Evolutionary conservation across 2,888 invertebrate species (phyloP).

Genomic region (Orthosia gracilis): DNA sequence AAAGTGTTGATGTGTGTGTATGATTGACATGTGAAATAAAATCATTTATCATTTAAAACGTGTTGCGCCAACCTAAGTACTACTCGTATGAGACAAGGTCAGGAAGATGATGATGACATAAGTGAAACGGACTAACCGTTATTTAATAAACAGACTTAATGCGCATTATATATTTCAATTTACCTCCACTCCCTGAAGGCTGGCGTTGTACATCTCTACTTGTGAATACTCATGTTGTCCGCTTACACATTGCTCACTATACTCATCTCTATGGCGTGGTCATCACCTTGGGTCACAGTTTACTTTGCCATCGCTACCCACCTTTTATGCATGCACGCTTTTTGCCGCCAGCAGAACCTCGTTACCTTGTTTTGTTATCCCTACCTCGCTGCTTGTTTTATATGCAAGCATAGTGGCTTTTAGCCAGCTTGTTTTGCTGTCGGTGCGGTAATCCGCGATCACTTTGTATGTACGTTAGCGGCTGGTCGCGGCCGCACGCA

Average conservation of each 20-base stretch:
- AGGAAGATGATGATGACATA: no score
- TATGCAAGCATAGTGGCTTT: constrained; percentile 29
- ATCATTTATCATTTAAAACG: no score
- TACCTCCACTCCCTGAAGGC: not conserved
- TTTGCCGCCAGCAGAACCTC: constrained; percentile 24
- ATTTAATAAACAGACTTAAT: not conserved
- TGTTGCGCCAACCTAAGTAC: no score
- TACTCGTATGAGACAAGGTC: no score
- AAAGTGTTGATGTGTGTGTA: no score
- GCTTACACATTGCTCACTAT: not conserved
- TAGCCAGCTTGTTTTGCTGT: constrained; percentile 15
- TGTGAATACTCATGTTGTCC: not conserved
- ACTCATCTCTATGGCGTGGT: not conserved
- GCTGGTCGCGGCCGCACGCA: constrained; percentile 28
- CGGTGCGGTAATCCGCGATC: constrained; percentile 8
- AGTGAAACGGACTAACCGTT: no score
- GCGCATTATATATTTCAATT: not conserved
- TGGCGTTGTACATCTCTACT: not conserved
- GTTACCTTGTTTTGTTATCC: constrained; percentile 37
- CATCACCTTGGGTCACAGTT: not conserved
- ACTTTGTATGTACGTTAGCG: constrained; percentile 37
- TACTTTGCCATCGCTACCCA: constrained; percentile 6
- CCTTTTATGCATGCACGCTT: constrained; percentile 26
- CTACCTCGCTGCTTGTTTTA: constrained; percentile 23
- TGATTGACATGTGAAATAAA: no score